Evolutionary conservation across 2,113 vertebrate genomes (phyloP), one percentile per base, ranked within the genome.

Genomic region (Tringa solitaria): DNA sequence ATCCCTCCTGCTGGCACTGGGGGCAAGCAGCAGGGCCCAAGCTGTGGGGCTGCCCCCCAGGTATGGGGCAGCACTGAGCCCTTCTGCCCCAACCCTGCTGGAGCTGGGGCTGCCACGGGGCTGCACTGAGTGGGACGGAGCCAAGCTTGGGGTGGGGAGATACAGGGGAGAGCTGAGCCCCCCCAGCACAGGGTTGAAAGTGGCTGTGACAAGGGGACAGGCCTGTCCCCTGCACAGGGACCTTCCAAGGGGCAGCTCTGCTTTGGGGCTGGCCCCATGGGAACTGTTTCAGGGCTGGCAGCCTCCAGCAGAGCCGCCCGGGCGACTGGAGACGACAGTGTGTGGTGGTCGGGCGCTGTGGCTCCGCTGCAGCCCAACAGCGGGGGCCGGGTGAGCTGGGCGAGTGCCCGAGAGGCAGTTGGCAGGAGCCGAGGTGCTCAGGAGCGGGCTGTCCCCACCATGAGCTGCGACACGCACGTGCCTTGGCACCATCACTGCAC

Each of bases 381-480:
- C 60, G 2, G 63, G 46, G 35, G 32, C 70, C 65, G 0, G 0
- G 41, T 1, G 2, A 59, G 82, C 88, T 20, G 48, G 32, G 26
- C 0, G 14, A 89, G 27, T 0, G 1, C 68, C 21, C 0, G 7
- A 11, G 59, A 53, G 69, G 85, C 88, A 53, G 74, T 54, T 63
- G 83, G 68, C 83, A 80, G n/a, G 79, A 1, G 1, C 68, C 2
- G 1, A 23, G 79, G n/a, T 21, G 83, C 75, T 77, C 76, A 89
- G 93, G 91, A 89, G 39, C 87, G 56, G 39, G 14, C 22, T 27
- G 88, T 80, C 79, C 77, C 59, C 13, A 7, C 23, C 8, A 13
- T 5, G 35, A 43, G 64, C 33, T 1, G 0, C 54, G 28, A 30
- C 53, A 4, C 2, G 1, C 10, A 2, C 45, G 4, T 1, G 2